These are phyloP conservation scores for Uria aalge DNA, from an alignment of 2,113 vertebrate species.

Conservation along the genomic window DNA sequence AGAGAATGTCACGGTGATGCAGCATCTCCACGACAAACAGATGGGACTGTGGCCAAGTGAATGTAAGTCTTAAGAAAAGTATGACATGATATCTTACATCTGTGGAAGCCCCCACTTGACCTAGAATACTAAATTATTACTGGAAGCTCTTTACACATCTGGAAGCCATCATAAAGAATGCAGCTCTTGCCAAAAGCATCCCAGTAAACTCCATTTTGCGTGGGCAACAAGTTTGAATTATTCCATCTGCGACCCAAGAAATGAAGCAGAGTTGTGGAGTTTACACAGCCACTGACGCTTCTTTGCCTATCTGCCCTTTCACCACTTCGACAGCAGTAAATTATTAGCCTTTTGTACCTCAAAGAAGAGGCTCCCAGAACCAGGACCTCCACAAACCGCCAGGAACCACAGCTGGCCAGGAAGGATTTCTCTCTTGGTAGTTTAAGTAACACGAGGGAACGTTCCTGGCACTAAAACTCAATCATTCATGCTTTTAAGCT, in stretches of 20 bases:
- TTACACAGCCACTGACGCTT: no score
- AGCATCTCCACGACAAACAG: background rate
- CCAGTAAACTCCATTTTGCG: background rate
- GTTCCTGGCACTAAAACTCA: background rate
- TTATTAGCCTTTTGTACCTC: background rate
- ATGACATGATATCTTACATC: background rate
- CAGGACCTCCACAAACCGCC: background rate
- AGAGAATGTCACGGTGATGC: background rate
- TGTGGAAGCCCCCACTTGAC: background rate
- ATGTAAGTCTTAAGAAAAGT: background rate
- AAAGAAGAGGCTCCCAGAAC: background rate
- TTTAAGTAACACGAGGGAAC: background rate
- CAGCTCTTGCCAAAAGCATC: background rate
- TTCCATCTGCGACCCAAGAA: background rate
- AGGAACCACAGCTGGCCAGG: background rate
- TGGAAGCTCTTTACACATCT: background rate
- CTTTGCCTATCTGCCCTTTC: background rate
- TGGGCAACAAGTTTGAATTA: background rate
- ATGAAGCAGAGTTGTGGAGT: accelerated
- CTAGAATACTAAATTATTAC: background rate
- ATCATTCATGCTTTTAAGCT: background rate
- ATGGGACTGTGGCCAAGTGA: background rate
- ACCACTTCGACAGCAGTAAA: background rate
- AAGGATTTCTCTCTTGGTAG: background rate
- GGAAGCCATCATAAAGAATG: background rate